These are phyloP conservation scores for Phaedon cochleariae DNA, from an alignment of 2,888 invertebrate genomes.

Conservation along the genomic window DNA sequence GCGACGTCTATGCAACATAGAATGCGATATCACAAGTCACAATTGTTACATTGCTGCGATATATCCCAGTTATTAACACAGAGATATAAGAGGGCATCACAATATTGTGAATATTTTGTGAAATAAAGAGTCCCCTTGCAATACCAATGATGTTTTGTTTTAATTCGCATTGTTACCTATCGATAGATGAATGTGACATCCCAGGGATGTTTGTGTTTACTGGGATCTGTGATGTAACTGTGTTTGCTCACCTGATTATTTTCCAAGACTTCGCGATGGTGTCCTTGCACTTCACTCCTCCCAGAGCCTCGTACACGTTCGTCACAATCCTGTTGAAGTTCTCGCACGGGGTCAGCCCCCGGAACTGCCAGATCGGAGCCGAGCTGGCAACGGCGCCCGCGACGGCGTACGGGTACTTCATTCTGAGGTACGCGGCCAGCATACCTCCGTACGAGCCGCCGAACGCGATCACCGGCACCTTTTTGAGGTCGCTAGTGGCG, in stretches of 20 bases:
- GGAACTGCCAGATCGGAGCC: constrained; percentile 90
- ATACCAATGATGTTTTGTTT: too few species aligned
- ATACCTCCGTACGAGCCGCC: constrained; percentile 97
- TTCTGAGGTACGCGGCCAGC: constrained; percentile 94
- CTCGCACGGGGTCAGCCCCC: constrained; percentile 80
- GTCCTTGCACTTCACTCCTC: constrained; percentile 69
- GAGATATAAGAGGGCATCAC: too few species aligned
- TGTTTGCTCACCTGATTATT: constrained; percentile 69
- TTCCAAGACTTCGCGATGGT: constrained; percentile 84
- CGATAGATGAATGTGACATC: too few species aligned
- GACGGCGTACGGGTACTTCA: constrained; percentile 93
- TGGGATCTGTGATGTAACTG: too few species aligned
- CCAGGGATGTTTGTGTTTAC: too few species aligned
- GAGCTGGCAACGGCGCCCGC: constrained; percentile 91
- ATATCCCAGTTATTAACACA: too few species aligned
- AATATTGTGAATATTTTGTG: too few species aligned
- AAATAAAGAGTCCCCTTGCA: too few species aligned
- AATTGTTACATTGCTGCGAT: too few species aligned
- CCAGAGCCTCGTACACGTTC: constrained; percentile 69
- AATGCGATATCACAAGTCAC: too few species aligned
- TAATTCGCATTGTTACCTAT: too few species aligned
- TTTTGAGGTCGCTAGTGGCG: constrained; percentile 49
- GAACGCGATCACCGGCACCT: constrained; percentile 83
- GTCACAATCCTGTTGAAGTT: constrained; percentile 82
- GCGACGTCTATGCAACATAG: too few species aligned